A percentile compares a stretch with the other conserved stretches of the same genome.
Conservation (phyloP, 2,888 invertebrate genomes). For the Colostygia pectinataria region DNA sequence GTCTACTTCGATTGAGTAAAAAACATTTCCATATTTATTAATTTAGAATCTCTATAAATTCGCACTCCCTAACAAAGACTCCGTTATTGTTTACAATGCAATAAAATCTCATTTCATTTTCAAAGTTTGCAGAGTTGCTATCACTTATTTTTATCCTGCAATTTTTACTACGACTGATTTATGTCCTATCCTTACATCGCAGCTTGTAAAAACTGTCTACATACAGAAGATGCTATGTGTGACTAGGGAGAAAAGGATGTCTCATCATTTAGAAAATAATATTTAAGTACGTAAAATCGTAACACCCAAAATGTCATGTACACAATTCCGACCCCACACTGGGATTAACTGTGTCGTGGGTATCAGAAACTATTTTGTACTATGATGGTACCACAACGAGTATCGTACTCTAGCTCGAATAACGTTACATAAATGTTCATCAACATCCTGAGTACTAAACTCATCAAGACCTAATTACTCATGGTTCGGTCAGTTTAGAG, state of each 20-base stretch:
- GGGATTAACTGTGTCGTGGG: too few relatives aligned
- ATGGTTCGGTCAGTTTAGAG: too few relatives aligned
- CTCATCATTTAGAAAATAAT: not conserved
- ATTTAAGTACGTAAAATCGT: too few relatives aligned
- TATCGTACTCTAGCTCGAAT: too few relatives aligned
- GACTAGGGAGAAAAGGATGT: slow-evolving; percentile 23
- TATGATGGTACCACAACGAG: too few relatives aligned
- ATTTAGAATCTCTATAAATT: slow-evolving; percentile 19
- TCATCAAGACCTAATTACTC: too few relatives aligned
- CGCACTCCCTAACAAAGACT: slow-evolving; percentile 16
- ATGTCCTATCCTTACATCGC: slow-evolving; percentile 30
- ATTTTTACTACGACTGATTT: slow-evolving; percentile 31
- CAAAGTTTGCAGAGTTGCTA: slow-evolving; percentile 26
- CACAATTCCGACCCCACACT: too few relatives aligned
- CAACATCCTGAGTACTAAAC: too few relatives aligned
- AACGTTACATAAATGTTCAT: too few relatives aligned
- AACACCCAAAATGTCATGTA: too few relatives aligned
- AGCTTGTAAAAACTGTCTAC: slow-evolving; percentile 35
- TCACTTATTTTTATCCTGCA: slow-evolving; percentile 27
- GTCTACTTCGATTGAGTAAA: slow-evolving; percentile 3
- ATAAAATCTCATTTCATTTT: slow-evolving; percentile 26
- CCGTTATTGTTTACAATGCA: slow-evolving; percentile 25
- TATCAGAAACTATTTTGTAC: too few relatives aligned
- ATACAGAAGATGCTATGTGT: slow-evolving; percentile 24
- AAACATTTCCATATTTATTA: slow-evolving; percentile 9